Percentiles rank a stretch among this genome's conserved stretches.
Conservation (phyloP, 2,113 vertebrate species). For the Nycticorax nycticorax region DNA sequence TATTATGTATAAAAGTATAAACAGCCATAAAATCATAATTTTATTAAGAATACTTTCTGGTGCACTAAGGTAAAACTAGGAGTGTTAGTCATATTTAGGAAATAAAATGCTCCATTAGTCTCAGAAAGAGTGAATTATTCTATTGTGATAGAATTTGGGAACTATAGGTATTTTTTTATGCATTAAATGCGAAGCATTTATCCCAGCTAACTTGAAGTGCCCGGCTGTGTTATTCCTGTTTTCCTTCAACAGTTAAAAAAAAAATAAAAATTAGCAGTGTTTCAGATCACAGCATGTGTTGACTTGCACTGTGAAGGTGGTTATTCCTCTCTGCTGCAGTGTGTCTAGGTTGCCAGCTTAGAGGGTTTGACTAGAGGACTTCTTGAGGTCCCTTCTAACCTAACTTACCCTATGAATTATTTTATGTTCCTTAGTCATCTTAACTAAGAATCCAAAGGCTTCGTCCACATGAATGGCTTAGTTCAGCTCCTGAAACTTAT, state of each 20-base stretch:
- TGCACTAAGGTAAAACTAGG: neutral
- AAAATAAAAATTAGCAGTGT: neutral
- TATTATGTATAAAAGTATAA: neutral
- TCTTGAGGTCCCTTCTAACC: neutral
- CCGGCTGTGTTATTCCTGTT: neutral
- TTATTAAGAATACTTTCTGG: neutral
- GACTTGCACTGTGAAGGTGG: neutral
- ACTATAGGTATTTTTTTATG: neutral
- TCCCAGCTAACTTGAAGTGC: neutral
- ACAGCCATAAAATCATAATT: neutral
- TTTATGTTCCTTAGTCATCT: neutral
- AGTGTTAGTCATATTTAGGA: neutral
- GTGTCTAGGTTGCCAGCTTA: neutral
- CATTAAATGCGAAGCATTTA: neutral
- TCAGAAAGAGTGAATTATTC: neutral
- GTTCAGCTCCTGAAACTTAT: neutral
- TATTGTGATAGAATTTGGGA: neutral
- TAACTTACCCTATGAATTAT: neutral
- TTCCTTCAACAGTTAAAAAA: neutral
- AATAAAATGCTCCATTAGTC: neutral
- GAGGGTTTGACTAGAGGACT: neutral
- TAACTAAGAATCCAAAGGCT: neutral
- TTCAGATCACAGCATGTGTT: neutral
- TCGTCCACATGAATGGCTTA: neutral
- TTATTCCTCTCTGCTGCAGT: neutral